Base-by-base conservation (phyloP, 2,113 vertebrate genomes). In the Triplophysa tibetana region DNA sequence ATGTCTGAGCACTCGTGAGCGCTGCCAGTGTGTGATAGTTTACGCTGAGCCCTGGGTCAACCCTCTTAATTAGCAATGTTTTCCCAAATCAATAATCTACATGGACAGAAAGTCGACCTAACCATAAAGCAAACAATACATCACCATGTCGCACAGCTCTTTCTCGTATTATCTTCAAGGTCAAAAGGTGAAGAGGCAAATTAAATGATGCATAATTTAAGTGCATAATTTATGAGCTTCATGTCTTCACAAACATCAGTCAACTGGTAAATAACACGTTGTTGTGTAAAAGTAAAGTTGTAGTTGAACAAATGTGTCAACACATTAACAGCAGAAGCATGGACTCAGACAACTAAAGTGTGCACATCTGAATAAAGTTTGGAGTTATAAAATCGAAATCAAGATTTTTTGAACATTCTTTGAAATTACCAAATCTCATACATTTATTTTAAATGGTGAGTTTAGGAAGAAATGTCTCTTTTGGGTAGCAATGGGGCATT, bases 1-100 rank as follows among this genome's bases (percentile, higher is more conserved):
- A 75, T 75, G 73, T 75, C 73, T 63, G 73, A 48, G 41, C 19
- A 41, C 73, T 75, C 38, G 21, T 62, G 73, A 29, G 23, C 17
- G 73, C 41, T 75, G 21, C 33, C 9, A 62, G 54, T 61, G 56
- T 75, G 58, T 48, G 41, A 50, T 63, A 62, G 73, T 75, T 75
- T 63, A 50, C 54, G 43, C 29, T 0, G 54, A 43, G 54, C 8
- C n/a, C 33, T 6, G n/a, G 41, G 33, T n/a, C 54, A 74, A 43
- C 58, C 38, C 61, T 19, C 17, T 50, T 3, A 72, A 56, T 33
- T 72, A 72, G 33, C 69, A 38, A 12, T n/a, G 45, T 38, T 79
- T 52, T 50, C 33, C 56, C 50, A 33, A 70, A 69, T 48, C 68
- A 38, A 70, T 33, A 58, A 41, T 21, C 70, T 24, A 41, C 45